These are phyloP conservation scores for Drosophila anomalipes DNA, from an alignment of 2,888 invertebrate genomes.

Conservation along the genomic window DNA sequence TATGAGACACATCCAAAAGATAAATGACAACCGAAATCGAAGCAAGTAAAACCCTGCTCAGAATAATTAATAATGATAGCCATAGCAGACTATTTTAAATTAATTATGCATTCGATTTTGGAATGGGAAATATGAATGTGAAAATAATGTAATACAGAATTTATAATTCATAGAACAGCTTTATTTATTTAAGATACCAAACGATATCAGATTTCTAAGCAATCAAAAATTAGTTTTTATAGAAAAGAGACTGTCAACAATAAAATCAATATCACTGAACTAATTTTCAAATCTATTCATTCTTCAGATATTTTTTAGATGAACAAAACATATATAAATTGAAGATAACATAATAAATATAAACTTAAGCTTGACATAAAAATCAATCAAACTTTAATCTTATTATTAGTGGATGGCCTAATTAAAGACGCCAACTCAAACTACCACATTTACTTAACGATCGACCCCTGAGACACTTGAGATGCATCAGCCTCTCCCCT, in stretches of 20 bases:
- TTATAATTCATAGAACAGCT: neutral
- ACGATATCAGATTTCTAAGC: neutral
- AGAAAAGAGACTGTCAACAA: neutral
- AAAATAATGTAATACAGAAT: neutral
- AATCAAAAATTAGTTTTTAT: neutral
- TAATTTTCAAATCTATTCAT: too few relatives aligned
- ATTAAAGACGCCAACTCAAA: neutral
- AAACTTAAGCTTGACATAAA: neutral
- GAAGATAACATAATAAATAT: neutral
- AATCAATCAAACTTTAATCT: neutral
- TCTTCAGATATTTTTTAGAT: neutral
- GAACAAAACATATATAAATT: neutral
- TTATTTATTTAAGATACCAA: neutral
- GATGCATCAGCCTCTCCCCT: neutral
- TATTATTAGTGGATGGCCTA: neutral
- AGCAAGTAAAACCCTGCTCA: neutral
- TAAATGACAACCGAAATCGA: constrained; percentile 32
- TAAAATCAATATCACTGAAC: neutral
- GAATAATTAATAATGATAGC: constrained; percentile 7
- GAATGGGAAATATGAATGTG: neutral
- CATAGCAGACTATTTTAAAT: neutral
- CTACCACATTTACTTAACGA: constrained; percentile 4
- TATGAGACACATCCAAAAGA: constrained; percentile 15
- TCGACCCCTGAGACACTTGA: constrained; percentile 19
- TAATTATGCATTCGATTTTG: constrained; percentile 3